phyloP scores from a whole-genome alignment of 2,888 invertebrate genomes.

The Megaustenia siamemsis region DNA sequence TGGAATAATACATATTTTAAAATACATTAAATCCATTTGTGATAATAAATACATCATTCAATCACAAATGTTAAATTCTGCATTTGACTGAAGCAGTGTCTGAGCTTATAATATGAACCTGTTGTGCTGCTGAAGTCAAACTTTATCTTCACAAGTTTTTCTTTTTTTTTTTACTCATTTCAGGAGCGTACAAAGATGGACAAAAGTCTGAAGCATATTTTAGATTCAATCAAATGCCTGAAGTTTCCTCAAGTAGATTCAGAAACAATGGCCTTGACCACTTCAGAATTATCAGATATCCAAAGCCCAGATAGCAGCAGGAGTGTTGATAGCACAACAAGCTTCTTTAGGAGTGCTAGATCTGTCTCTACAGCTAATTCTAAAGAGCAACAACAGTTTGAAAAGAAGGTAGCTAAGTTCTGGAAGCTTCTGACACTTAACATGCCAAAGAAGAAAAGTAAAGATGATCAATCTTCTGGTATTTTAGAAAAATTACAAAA shows the following conservation, averaged over 20 bases:
- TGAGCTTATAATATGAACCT: too few species aligned
- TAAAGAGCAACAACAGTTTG: constrained; percentile 17
- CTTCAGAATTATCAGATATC: neutral
- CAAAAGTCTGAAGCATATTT: constrained; percentile 44
- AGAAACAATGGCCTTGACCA: neutral
- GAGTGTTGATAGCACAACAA: neutral
- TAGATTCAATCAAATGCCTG: constrained; percentile 50
- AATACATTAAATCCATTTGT: too few species aligned
- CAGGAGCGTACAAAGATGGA: constrained; percentile 45
- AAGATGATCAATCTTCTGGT: neutral
- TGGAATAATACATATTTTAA: too few species aligned
- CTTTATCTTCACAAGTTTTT: too few species aligned
- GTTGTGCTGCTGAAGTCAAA: too few species aligned
- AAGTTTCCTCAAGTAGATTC: constrained; percentile 4
- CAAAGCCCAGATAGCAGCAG: neutral
- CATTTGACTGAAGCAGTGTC: too few species aligned
- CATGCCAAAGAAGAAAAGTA: constrained; percentile 48
- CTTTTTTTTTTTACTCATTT: constrained; percentile 7
- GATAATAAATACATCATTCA: too few species aligned
- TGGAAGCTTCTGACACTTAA: constrained; percentile 42
- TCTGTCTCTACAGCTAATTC: neutral
- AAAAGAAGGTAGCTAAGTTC: constrained; percentile 37
- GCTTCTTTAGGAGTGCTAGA: neutral
- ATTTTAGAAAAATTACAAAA: neutral
- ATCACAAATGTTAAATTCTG: too few species aligned